These are phyloP conservation scores for Zeugodacus cucurbitae DNA, from an alignment of 1,140 invertebrate genomes.

Conservation along the genomic window DNA sequence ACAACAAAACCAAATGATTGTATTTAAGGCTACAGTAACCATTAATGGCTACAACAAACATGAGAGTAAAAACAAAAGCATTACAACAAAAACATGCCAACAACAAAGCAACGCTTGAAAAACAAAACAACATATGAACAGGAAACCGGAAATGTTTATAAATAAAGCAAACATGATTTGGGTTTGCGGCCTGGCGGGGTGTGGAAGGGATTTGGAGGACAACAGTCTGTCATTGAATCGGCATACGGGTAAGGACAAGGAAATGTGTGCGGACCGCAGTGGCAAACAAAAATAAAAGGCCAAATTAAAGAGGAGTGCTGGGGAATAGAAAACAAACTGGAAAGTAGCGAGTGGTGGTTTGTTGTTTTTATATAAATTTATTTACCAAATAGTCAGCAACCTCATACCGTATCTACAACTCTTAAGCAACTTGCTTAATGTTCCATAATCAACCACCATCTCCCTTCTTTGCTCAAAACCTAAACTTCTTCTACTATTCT, in stretches of 20 bases:
- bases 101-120: conserved; percentile 20
- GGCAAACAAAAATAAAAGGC: neutral
- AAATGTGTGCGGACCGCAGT: neutral
- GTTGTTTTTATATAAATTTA: neutral
- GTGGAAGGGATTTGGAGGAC: neutral
- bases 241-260: neutral
- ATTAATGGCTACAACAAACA: conserved; percentile 29
- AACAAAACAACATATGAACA: neutral
- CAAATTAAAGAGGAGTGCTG: neutral
- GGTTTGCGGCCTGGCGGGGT: neutral
- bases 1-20: neutral
- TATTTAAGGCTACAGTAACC: conserved; percentile 9
- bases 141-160: conserved; percentile 53
- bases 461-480: no score
- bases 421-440: neutral
- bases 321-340: no score
- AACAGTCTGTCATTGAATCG: neutral
- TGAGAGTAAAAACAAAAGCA: neutral
- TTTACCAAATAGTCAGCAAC: neutral
- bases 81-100: conserved; percentile 39
- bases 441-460: neutral
- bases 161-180: conserved; percentile 48
- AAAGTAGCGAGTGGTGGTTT: neutral
- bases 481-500: neutral
- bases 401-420: neutral